These are phyloP conservation scores for Chymomyza fuscimana DNA, from an alignment of 2,888 invertebrate genomes.

Conservation along the genomic window DNA sequence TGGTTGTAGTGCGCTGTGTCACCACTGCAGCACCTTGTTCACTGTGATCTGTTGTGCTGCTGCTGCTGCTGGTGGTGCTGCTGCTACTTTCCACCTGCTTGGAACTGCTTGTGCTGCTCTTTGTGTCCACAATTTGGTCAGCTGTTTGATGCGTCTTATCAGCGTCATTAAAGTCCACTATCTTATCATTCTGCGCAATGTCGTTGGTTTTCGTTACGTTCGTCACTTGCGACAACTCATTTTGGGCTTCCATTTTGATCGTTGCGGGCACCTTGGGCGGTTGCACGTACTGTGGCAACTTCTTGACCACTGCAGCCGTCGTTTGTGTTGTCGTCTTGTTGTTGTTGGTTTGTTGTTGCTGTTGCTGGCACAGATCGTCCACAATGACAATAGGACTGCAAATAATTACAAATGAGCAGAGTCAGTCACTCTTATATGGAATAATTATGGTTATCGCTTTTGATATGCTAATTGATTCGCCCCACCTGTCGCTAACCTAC, in stretches of 20 bases:
- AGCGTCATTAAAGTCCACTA: slow-evolving; percentile 28
- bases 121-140: slow-evolving; percentile 28
- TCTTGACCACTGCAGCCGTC: slow-evolving; percentile 47
- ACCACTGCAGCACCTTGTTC: slow-evolving; percentile 26
- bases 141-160: slow-evolving; percentile 33
- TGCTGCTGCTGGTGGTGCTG: slow-evolving; percentile 14
- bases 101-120: slow-evolving; percentile 16
- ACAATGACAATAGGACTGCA: slow-evolving; percentile 76
- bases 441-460: slow-evolving; percentile 53
- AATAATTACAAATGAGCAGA: slow-evolving; percentile 20
- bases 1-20: slow-evolving; percentile 53
- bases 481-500: slow-evolving; percentile 40
- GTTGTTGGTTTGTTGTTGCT: slow-evolving; percentile 1
- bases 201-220: slow-evolving; percentile 12
- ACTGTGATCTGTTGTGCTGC: slow-evolving; percentile 20
- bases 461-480: slow-evolving; percentile 61
- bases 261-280: slow-evolving; percentile 58
- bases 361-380: slow-evolving; percentile 70
- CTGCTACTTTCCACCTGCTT: slow-evolving; percentile 13
- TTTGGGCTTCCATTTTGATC: slow-evolving; percentile 46
- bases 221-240: slow-evolving; percentile 9
- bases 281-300: slow-evolving; percentile 55
- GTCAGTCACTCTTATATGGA: slow-evolving; percentile 29
- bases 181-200: slow-evolving; percentile 50
- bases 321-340: neutral